Evolutionary conservation across 2,888 invertebrate species (phyloP).

Genomic region (Heliconius ethilla): DNA sequence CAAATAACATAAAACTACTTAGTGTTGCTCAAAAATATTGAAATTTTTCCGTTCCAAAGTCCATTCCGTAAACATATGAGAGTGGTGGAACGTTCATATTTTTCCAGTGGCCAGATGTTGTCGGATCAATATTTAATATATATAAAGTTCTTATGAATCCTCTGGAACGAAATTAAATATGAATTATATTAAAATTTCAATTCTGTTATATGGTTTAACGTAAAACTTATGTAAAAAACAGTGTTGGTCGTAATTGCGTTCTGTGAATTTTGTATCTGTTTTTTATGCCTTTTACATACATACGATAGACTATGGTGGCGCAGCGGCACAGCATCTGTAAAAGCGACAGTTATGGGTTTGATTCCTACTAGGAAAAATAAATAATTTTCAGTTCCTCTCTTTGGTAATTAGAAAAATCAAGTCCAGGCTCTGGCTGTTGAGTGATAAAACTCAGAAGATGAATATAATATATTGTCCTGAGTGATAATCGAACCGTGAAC

Average conservation of each 20-base stretch:
- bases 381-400: too few species aligned
- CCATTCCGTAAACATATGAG: not conserved
- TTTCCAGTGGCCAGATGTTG: slow-evolving; percentile 14
- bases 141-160: slow-evolving; percentile 15
- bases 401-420: too few species aligned
- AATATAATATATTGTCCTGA: too few species aligned
- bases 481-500: not conserved
- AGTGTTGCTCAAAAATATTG: not conserved
- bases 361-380: too few species aligned
- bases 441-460: too few species aligned
- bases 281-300: not conserved
- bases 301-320: too few species aligned
- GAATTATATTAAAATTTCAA: slow-evolving; percentile 10
- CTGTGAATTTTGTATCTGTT: not conserved
- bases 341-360: too few species aligned
- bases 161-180: slow-evolving; percentile 9
- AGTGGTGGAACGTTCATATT: not conserved
- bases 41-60: not conserved
- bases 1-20: not conserved
- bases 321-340: too few species aligned
- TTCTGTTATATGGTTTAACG: not conserved
- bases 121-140: slow-evolving; percentile 20
- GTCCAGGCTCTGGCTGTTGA: too few species aligned
- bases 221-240: not conserved
- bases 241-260: not conserved